Conservation (phyloP, 2,797 vertebrate species). For the Acridotheres tristis region DNA sequence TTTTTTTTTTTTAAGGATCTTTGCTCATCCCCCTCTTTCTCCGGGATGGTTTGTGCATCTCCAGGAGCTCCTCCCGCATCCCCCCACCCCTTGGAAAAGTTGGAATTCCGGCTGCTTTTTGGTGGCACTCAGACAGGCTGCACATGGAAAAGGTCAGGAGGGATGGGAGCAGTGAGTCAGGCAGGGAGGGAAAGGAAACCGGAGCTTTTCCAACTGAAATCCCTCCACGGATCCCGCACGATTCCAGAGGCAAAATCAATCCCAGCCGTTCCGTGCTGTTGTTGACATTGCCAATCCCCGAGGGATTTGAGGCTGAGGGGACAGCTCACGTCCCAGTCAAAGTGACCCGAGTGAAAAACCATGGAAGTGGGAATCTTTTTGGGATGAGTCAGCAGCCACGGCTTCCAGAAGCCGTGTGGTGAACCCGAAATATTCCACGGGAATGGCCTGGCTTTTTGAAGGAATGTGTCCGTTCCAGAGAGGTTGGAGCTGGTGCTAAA, state of each 20-base stretch:
- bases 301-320: not conserved
- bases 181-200: not conserved
- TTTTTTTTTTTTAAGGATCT: not conserved
- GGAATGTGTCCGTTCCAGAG: not conserved
- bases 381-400: slow-evolving; percentile 15
- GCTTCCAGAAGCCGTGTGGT: slow-evolving; percentile 42
- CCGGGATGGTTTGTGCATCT: not conserved
- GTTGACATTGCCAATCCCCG: not conserved
- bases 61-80: not conserved
- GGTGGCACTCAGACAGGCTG: not conserved
- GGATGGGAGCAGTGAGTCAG: slow-evolving; percentile 47
- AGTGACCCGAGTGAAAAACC: not conserved
- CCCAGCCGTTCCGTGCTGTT: not conserved
- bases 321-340: not conserved
- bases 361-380: slow-evolving; percentile 41
- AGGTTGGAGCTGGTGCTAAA: not conserved
- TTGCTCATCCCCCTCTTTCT: not conserved
- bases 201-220: slow-evolving; percentile 17
- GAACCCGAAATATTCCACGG: slow-evolving; percentile 42
- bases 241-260: slow-evolving; percentile 48
- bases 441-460: not conserved
- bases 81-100: not conserved
- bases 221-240: not conserved
- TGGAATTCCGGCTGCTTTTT: not conserved
- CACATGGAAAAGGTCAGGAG: not conserved